phyloP scores from a whole-genome alignment of 2,888 invertebrate genomes.

The Anarsia innoxiella region DNA sequence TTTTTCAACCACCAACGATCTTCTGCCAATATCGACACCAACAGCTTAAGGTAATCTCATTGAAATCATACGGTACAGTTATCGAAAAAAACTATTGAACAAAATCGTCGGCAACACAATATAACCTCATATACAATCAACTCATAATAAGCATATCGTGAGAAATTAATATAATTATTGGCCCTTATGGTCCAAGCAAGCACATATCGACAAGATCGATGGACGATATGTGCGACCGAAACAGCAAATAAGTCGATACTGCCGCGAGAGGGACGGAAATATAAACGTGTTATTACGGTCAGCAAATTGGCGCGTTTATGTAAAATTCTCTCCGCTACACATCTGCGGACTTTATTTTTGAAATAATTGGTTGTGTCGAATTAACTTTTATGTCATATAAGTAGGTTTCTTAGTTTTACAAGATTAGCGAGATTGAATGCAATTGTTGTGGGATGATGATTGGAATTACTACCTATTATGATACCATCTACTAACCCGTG shows the following conservation, averaged over 20 bases:
- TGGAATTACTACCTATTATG: too few species aligned
- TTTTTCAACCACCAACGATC: slow-evolving; percentile 9
- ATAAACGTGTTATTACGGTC: slow-evolving; percentile 47
- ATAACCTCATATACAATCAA: slow-evolving; percentile 36
- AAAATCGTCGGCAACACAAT: slow-evolving; percentile 28
- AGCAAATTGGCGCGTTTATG: slow-evolving; percentile 57
- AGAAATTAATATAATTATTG: slow-evolving; percentile 60
- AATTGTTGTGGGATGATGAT: too few species aligned
- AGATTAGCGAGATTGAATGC: slow-evolving; percentile 17
- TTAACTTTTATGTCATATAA: slow-evolving; percentile 36
- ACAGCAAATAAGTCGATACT: slow-evolving; percentile 22
- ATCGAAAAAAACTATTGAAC: slow-evolving; percentile 24
- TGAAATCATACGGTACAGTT: slow-evolving; percentile 19
- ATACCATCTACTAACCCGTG: too few species aligned
- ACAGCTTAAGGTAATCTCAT: slow-evolving; percentile 11
- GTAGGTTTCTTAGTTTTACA: slow-evolving; percentile 19
- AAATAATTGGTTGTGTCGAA: slow-evolving; percentile 27
- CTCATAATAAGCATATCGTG: slow-evolving; percentile 47
- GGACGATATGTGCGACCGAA: slow-evolving; percentile 30
- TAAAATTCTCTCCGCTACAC: slow-evolving; percentile 41
- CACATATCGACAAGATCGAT: slow-evolving; percentile 33
- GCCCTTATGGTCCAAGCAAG: slow-evolving; percentile 34
- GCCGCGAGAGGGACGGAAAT: slow-evolving; percentile 26
- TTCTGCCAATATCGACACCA: slow-evolving; percentile 12
- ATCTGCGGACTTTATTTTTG: slow-evolving; percentile 36